A percentile compares a stretch with the other conserved stretches of the same genome.
These are phyloP conservation scores for Galleria mellonella DNA, from an alignment of 1,140 invertebrate genomes.

Conservation along the genomic window DNA sequence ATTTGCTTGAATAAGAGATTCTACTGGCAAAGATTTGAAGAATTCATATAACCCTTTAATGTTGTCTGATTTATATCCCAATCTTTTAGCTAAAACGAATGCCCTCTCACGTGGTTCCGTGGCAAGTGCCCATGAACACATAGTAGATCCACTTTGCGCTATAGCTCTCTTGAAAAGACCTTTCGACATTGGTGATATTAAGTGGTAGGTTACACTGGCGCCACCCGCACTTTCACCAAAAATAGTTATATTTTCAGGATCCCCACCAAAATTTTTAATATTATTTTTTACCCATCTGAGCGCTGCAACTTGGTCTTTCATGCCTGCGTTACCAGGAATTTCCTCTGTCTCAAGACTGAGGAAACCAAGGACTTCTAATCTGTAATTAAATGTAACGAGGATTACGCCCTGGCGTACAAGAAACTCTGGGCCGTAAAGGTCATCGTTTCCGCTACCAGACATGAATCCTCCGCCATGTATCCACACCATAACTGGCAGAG, in stretches of 20 bases:
- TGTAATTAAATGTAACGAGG: constrained; percentile 76
- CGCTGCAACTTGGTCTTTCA: constrained; percentile 80
- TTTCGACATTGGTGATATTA: constrained; percentile 59
- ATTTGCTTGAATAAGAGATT: background rate
- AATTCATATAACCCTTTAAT: constrained; percentile 1
- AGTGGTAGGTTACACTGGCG: constrained; percentile 59
- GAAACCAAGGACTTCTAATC: constrained; percentile 51
- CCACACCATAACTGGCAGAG: constrained; percentile 72
- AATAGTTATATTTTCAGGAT: constrained; percentile 76
- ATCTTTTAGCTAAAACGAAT: background rate
- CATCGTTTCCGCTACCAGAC: constrained; percentile 71
- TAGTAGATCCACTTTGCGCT: constrained; percentile 2
- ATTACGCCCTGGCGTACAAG: constrained; percentile 77
- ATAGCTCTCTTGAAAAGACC: constrained; percentile 35
- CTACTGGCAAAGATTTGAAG: background rate
- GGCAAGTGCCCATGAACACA: background rate
- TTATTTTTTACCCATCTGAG: constrained; percentile 78
- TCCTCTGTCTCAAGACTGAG: constrained; percentile 72
- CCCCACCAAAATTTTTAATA: constrained; percentile 79
- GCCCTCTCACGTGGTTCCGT: background rate
- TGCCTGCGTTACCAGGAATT: constrained; percentile 80
- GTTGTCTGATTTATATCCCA: constrained; percentile 1
- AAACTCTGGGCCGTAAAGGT: constrained; percentile 76
- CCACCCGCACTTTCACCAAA: constrained; percentile 76
- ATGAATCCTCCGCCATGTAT: constrained; percentile 81